A percentile compares a stretch with the other conserved stretches of the same genome.
Conservation (phyloP, 2,888 invertebrate species). For the Apamea monoglypha region DNA sequence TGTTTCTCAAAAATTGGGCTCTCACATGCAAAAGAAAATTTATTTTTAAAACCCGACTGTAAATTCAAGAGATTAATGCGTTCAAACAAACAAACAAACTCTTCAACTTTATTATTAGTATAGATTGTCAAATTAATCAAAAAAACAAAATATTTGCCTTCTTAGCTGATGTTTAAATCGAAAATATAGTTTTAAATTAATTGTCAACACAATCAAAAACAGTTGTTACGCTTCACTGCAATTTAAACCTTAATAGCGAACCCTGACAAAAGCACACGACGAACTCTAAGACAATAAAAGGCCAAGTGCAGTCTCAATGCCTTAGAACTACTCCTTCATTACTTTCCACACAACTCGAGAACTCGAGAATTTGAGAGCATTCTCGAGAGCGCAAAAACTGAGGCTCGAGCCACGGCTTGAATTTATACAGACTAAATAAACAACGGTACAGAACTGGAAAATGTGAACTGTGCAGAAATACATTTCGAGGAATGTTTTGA, state of each 20-base stretch:
- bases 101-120: too few relatives aligned
- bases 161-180: too few relatives aligned
- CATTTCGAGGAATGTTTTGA: constrained; percentile 17
- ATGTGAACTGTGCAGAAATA: constrained; percentile 29
- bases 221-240: neutral
- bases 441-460: constrained; percentile 41
- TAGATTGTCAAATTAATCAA: neutral
- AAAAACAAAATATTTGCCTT: neutral
- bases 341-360: constrained; percentile 44
- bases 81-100: too few relatives aligned
- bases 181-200: neutral
- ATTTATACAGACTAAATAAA: constrained; percentile 55
- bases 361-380: constrained; percentile 41
- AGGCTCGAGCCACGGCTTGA: constrained; percentile 8
- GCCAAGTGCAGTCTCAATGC: constrained; percentile 37
- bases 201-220: too few relatives aligned
- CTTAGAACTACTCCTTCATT: constrained; percentile 64
- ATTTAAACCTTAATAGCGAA: constrained; percentile 12
- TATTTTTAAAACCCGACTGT: too few relatives aligned
- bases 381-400: constrained; percentile 52
- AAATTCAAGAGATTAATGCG: too few relatives aligned
- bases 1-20: too few relatives aligned
- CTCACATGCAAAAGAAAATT: too few relatives aligned
- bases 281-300: constrained; percentile 45
- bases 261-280: constrained; percentile 17